Evolutionary conservation across 2,113 vertebrate genomes (phyloP).

Genomic region (Poicephalus gulielmi): DNA sequence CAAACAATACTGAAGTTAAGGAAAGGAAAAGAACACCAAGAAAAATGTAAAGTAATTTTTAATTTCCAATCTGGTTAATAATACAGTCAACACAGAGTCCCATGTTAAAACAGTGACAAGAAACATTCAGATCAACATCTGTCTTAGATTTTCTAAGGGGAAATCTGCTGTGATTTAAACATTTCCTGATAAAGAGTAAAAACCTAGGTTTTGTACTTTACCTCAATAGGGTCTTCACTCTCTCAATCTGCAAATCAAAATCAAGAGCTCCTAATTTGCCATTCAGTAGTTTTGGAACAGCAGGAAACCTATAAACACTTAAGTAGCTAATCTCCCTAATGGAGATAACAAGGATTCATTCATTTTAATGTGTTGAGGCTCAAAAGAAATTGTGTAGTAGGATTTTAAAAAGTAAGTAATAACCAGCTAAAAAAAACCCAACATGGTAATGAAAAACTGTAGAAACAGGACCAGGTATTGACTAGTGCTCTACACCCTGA

Average conservation of each 20-base stretch:
- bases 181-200: slow-evolving; percentile 30
- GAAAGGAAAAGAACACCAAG: neutral
- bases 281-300: slow-evolving; percentile 7
- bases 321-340: neutral
- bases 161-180: slow-evolving; percentile 30
- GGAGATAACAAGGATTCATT: neutral
- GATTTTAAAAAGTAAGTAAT: neutral
- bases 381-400: neutral
- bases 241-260: neutral
- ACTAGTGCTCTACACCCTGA: neutral
- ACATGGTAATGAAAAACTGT: neutral
- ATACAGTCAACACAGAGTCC: neutral
- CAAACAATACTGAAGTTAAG: neutral
- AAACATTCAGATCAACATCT: neutral
- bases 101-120: neutral
- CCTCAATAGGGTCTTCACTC: neutral
- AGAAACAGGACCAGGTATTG: neutral
- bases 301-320: slow-evolving; percentile 32
- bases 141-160: slow-evolving; percentile 17
- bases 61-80: slow-evolving; percentile 12
- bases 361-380: neutral
- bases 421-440: neutral
- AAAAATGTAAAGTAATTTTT: slow-evolving; percentile 29
- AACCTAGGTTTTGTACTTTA: neutral
- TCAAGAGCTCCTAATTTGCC: neutral